Evolutionary conservation across 2,113 vertebrate genomes (phyloP).

Genomic region (Leucosticte australis): DNA sequence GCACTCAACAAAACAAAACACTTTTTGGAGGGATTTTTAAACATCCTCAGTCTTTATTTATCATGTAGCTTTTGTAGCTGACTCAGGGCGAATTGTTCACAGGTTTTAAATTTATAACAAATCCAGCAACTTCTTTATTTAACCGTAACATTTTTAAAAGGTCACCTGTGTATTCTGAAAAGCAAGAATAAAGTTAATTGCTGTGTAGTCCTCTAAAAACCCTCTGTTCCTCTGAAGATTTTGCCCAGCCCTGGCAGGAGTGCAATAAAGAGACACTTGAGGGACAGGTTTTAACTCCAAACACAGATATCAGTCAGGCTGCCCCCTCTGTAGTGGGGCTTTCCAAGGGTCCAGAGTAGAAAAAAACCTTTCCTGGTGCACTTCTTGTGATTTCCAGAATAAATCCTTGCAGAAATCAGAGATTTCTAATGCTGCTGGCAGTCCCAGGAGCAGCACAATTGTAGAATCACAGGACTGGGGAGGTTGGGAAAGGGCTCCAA

Average conservation of each 20-base stretch:
- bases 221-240: not conserved
- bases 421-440: not conserved
- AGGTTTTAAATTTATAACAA: not conserved
- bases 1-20: not conserved
- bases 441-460: not conserved
- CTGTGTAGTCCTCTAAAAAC: not conserved
- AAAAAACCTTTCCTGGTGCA: not conserved
- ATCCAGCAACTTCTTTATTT: not conserved
- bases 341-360: not conserved
- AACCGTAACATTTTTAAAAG: not conserved
- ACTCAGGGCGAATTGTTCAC: not conserved
- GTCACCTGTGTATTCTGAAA: not conserved
- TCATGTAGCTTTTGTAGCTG: not conserved
- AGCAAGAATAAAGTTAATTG: not conserved
- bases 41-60: not conserved
- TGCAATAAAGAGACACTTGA: not conserved
- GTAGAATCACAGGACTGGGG: accelerated
- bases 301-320: not conserved
- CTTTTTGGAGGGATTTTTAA: not conserved
- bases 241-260: not conserved
- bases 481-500: not conserved
- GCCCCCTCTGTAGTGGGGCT: not conserved
- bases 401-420: not conserved
- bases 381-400: not conserved
- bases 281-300: not conserved